Evolutionary conservation across 2,888 invertebrate species (phyloP).

Genomic region (Noctua comes): DNA sequence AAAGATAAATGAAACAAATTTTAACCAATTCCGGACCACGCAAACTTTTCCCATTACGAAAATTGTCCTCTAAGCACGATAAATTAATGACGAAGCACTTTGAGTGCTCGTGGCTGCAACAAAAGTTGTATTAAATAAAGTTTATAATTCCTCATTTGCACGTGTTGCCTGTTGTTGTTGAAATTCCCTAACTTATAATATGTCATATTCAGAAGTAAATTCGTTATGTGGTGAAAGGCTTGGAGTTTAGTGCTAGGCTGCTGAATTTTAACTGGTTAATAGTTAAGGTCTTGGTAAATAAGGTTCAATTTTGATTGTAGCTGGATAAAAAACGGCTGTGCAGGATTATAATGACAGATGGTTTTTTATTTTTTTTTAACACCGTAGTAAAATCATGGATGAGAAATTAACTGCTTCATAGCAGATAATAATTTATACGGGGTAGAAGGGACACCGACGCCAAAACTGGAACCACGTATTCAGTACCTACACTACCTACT

Average conservation of each 20-base stretch:
- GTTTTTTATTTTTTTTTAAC: background rate
- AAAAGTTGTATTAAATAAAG: slow-evolving; percentile 58
- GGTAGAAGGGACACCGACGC: too few species aligned
- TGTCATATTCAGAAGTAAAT: slow-evolving; percentile 24
- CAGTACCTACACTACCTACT: too few species aligned
- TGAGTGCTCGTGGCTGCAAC: slow-evolving; percentile 47
- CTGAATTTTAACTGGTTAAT: background rate
- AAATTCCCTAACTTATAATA: slow-evolving; percentile 41
- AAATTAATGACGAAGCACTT: slow-evolving; percentile 67
- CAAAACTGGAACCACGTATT: too few species aligned
- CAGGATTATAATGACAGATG: too few species aligned
- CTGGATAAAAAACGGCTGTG: background rate
- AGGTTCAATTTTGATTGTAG: background rate
- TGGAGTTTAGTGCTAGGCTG: background rate
- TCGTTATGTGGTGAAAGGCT: slow-evolving; percentile 3
- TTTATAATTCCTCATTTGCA: slow-evolving; percentile 55
- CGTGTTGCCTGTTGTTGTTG: slow-evolving; percentile 30
- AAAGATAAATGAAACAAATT: slow-evolving; percentile 56
- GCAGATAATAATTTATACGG: too few species aligned
- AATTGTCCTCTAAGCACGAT: slow-evolving; percentile 55
- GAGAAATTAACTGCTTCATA: background rate
- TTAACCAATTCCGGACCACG: slow-evolving; percentile 43
- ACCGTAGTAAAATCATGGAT: background rate
- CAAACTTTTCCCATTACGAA: slow-evolving; percentile 67
- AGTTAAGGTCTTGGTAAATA: background rate